Base-by-base conservation (phyloP, 1,140 invertebrate genomes). In the Zaprionus ornatus region DNA sequence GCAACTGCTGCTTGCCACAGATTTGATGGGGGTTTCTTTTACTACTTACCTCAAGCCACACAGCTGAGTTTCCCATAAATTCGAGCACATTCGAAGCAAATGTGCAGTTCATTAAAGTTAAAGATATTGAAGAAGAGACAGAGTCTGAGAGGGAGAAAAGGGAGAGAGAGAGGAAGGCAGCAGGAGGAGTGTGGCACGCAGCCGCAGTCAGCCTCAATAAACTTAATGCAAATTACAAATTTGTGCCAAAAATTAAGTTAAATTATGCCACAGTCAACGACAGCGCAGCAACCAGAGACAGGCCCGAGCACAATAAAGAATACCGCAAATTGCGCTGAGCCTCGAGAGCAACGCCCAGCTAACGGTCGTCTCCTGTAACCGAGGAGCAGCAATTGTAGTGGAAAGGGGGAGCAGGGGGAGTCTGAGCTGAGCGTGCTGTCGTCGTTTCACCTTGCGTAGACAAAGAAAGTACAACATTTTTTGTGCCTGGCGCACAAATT, bases 191-290 rank as follows among this genome's bases (percentile, higher is more conserved):
- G 29, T 32, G 29, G 29, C 9, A 29, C 29, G 7, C 35, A 37
- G 12, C 42, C 54, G 15, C 40, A 45, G n/a, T 45, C 9, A 48
- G 45, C 10, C 45, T 50, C 79, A 79, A 88, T 90, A 88, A 90
- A 90, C 88, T 90, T 88, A 85, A 88, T 90, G 85, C 85, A 88
- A 88, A 88, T 88, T 88, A 87, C 84, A 82, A 87, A 67, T 82
- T 88, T 90, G 74, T 70, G 75, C 80, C 74, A 88, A 69, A 88
- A 88, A 88, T 88, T 90, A 88, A 88, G 85, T 88, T 88, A 88
- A 84, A 88, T 88, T 87, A 87, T 88, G 80, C 84, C 84, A 74
- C 79, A 79, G 78, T 45, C 74, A 68, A 57, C 50, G 25, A 56
- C 45, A 21, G 12, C 10, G 12, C 7, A 10, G 40, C 35, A 42